Evolutionary conservation across 2,797 vertebrate species (phyloP).

Genomic region (Kryptolebias ocellatus): DNA sequence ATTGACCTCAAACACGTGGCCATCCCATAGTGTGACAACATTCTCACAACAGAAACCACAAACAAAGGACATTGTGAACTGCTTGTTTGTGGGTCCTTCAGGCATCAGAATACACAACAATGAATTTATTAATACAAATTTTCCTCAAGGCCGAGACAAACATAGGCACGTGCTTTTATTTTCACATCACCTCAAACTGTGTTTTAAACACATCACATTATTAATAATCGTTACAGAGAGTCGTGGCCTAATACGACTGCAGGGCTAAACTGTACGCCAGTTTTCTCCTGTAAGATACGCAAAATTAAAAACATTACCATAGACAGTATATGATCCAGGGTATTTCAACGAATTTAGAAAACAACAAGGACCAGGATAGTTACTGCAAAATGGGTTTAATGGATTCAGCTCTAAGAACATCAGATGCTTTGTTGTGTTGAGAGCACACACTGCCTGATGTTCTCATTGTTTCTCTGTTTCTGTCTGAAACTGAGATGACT

Average conservation of each 20-base stretch:
- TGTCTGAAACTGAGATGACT: conserved; percentile 65
- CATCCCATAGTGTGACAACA: neutral
- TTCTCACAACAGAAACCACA: conserved; percentile 29
- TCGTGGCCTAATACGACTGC: conserved; percentile 3
- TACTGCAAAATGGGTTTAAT: conserved; percentile 33
- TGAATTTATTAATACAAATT: conserved; percentile 73
- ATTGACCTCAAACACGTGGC: conserved; percentile 18
- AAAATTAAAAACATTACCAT: conserved; percentile 25
- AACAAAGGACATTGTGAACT: conserved; percentile 65
- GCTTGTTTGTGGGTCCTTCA: conserved; percentile 61
- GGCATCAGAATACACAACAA: conserved; percentile 58
- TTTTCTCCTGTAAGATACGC: conserved; percentile 4
- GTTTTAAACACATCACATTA: conserved; percentile 35
- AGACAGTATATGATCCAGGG: conserved; percentile 5
- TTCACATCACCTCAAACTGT: conserved; percentile 38
- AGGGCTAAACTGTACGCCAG: conserved; percentile 1
- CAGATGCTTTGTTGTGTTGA: conserved; percentile 43
- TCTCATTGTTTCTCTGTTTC: conserved; percentile 62
- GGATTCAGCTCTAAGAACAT: conserved; percentile 17
- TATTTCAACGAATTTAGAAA: conserved; percentile 10
- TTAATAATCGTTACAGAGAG: conserved; percentile 20
- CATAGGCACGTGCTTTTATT: conserved; percentile 31
- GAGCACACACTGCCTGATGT: conserved; percentile 41
- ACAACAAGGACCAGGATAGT: conserved; percentile 21
- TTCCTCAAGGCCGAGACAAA: conserved; percentile 32